Percentiles rank a stretch among this genome's conserved stretches.
Conservation (phyloP, 2,797 vertebrate genomes). For the Bradypus variegatus region DNA sequence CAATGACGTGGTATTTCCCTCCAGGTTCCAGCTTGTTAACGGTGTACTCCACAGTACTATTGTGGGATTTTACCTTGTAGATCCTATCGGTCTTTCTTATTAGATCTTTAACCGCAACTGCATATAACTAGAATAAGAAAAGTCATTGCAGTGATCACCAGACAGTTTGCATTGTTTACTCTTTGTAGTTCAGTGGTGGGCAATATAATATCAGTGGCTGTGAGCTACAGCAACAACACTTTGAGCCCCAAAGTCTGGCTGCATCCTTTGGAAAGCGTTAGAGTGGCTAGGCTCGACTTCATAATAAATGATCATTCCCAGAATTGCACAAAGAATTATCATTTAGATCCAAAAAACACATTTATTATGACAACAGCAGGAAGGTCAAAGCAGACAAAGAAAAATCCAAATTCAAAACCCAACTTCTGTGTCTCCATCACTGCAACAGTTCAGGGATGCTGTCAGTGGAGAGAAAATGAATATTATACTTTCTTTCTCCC, state of each 20-base stretch:
- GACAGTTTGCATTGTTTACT: neutral
- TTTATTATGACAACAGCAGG: neutral
- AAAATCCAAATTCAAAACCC: neutral
- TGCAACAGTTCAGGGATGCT: accelerated
- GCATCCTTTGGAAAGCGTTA: neutral
- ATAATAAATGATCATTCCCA: neutral
- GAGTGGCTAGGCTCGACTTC: neutral
- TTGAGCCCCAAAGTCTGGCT: neutral
- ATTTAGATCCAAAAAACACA: neutral
- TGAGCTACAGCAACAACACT: neutral
- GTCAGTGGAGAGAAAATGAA: neutral
- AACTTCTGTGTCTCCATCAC: neutral
- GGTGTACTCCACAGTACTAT: conserved; percentile 91
- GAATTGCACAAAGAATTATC: neutral
- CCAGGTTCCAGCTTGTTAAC: conserved; percentile 88
- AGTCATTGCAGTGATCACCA: neutral
- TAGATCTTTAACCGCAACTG: conserved; percentile 85
- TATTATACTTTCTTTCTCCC: neutral
- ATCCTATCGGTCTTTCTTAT: conserved; percentile 85
- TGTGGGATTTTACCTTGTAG: conserved; percentile 87
- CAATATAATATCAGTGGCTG: neutral
- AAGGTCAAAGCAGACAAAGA: neutral
- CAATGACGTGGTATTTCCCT: conserved; percentile 88
- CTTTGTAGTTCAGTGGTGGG: neutral
- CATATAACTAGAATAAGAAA: conserved; percentile 78